A percentile compares a stretch with the other conserved stretches of the same genome.
These are phyloP conservation scores for Melanerpes aurifrons DNA, from an alignment of 2,113 vertebrate genomes.

Conservation along the genomic window DNA sequence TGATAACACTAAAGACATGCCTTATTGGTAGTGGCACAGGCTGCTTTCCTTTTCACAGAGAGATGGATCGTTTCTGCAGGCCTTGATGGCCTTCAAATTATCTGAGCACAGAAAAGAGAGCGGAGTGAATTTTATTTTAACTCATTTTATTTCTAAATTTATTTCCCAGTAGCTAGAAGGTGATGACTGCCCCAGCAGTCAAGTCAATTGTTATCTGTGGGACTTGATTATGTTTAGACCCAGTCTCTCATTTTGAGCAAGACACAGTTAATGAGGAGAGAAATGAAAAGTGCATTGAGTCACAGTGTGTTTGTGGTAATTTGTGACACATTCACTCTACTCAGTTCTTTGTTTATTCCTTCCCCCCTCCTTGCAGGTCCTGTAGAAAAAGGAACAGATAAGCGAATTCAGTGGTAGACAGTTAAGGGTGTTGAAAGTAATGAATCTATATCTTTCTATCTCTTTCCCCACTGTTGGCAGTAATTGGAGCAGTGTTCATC, in stretches of 20 bases:
- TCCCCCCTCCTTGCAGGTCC: constrained; percentile 61
- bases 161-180: constrained; percentile 79
- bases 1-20: constrained; percentile 74
- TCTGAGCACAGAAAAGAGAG: constrained; percentile 76
- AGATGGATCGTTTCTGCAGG: constrained; percentile 79
- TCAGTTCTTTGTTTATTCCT: constrained; percentile 80
- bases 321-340: constrained; percentile 81
- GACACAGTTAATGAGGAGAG: constrained; percentile 86
- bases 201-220: constrained; percentile 83
- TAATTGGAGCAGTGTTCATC: constrained; percentile 86
- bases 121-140: constrained; percentile 84
- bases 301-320: constrained; percentile 83
- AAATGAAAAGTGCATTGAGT: constrained; percentile 82
- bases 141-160: constrained; percentile 84
- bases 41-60: constrained; percentile 73
- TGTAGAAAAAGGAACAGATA: constrained; percentile 77
- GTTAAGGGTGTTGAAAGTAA: constrained; percentile 83
- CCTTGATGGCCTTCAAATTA: constrained; percentile 80
- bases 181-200: constrained; percentile 77
- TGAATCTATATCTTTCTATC: constrained; percentile 82
- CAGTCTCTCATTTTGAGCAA: constrained; percentile 81
- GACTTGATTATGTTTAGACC: constrained; percentile 82
- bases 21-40: constrained; percentile 73
- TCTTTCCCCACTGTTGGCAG: constrained; percentile 79
- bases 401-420: constrained; percentile 79